These are phyloP conservation scores for Pseudorhombus dupliciocellatus DNA, from an alignment of 2,113 vertebrate genomes.

Conservation along the genomic window DNA sequence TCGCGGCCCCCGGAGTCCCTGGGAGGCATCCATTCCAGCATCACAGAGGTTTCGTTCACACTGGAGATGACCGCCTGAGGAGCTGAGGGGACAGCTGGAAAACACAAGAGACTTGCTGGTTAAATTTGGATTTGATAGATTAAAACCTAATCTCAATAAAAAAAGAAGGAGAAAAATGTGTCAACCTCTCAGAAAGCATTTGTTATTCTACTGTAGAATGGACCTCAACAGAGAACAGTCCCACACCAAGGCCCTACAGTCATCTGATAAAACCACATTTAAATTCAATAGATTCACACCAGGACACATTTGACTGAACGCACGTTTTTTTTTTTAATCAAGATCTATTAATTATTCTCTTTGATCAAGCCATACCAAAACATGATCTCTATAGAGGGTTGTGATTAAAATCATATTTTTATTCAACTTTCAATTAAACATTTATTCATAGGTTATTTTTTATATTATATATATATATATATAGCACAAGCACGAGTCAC, in stretches of 20 bases:
- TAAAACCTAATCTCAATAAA: background rate
- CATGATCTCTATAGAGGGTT: no score
- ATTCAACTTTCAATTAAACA: background rate
- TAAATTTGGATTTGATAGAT: background rate
- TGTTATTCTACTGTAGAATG: background rate
- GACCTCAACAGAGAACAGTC: no score
- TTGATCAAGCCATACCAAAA: no score
- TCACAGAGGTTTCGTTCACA: conserved; percentile 95
- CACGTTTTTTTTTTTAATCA: no score
- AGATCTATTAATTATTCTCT: no score
- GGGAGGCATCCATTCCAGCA: conserved; percentile 92
- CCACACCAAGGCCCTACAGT: no score
- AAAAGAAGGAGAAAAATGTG: background rate
- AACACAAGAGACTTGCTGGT: background rate
- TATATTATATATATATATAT: no score
- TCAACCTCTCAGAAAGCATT: background rate
- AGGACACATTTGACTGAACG: no score
- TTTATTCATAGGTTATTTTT: background rate
- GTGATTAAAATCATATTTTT: no score
- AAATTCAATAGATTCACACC: no score
- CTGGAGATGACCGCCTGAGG: conserved; percentile 94
- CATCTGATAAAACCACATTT: no score
- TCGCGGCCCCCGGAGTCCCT: conserved; percentile 91
- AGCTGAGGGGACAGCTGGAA: conserved; percentile 90
- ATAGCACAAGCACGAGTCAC: no score